Conservation (phyloP, 2,888 invertebrate species). For the Xanthia togata region DNA sequence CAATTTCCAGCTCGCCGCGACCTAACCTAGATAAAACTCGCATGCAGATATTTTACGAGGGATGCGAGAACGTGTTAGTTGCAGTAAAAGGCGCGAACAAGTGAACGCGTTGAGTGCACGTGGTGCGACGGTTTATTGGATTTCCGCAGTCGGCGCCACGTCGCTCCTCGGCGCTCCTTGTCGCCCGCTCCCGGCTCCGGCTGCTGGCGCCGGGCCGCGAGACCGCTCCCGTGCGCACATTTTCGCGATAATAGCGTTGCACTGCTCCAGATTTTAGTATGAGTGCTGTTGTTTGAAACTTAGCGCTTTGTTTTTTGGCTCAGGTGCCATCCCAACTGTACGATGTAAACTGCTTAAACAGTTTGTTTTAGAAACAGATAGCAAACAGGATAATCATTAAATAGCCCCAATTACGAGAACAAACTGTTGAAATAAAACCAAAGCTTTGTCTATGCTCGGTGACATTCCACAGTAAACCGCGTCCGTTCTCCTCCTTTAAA, state of each 20-base stretch:
- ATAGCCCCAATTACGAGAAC: constrained; percentile 21
- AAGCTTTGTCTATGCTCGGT: not conserved
- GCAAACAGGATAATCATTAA: not conserved
- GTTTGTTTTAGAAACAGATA: constrained; percentile 2
- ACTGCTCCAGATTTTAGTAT: constrained; percentile 56
- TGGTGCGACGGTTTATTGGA: constrained; percentile 66
- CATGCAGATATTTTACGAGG: constrained; percentile 48
- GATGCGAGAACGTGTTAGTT: constrained; percentile 62
- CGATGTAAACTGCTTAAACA: not conserved
- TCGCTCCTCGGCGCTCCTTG: constrained; percentile 6
- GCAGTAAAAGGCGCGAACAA: constrained; percentile 57
- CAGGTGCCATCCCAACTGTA: not conserved
- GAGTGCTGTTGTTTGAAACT: constrained; percentile 43
- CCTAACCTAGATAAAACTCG: constrained; percentile 27
- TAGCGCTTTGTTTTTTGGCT: constrained; percentile 27
- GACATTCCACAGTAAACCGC: constrained; percentile 1
- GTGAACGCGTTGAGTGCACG: constrained; percentile 66
- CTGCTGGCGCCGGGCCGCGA: not conserved
- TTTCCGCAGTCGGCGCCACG: constrained; percentile 51
- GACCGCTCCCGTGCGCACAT: constrained; percentile 33
- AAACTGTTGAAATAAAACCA: constrained; percentile 17
- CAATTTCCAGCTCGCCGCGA: not conserved
- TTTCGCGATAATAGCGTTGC: constrained; percentile 58
- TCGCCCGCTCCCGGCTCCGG: constrained; percentile 17
- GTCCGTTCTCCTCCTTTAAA: not conserved